Evolutionary conservation across 2,113 vertebrate genomes (phyloP).

Genomic region (Platichthys flesus): DNA sequence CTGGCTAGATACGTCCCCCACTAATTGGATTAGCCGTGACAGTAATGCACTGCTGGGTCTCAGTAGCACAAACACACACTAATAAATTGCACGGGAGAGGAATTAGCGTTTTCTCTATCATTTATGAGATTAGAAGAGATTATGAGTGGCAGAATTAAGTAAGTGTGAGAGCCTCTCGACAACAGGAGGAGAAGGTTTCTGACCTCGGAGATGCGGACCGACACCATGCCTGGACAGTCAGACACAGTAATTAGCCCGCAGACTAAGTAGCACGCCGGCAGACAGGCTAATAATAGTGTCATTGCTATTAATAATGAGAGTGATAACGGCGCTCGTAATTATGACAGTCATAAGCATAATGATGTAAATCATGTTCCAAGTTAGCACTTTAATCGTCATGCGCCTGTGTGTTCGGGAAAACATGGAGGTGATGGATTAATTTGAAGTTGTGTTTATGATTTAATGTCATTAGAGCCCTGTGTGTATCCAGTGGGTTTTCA

Average conservation of each 20-base stretch:
- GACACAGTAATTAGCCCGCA: slow-evolving; percentile 69
- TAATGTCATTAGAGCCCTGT: slow-evolving; percentile 69
- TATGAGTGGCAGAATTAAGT: slow-evolving; percentile 79
- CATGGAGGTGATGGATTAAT: slow-evolving; percentile 70
- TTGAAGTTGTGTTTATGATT: slow-evolving; percentile 73
- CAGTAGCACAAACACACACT: slow-evolving; percentile 73
- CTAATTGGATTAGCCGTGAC: slow-evolving; percentile 83
- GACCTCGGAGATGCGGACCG: slow-evolving; percentile 65
- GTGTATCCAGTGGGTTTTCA: slow-evolving; percentile 57
- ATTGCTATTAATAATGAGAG: slow-evolving; percentile 80
- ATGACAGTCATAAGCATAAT: slow-evolving; percentile 79
- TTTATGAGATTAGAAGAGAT: slow-evolving; percentile 80
- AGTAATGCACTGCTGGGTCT: slow-evolving; percentile 79
- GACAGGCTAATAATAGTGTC: slow-evolving; percentile 76
- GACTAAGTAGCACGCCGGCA: slow-evolving; percentile 60
- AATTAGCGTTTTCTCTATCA: slow-evolving; percentile 73
- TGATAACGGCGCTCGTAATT: slow-evolving; percentile 78
- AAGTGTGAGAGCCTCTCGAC: slow-evolving; percentile 67
- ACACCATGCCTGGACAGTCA: slow-evolving; percentile 63
- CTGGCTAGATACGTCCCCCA: slow-evolving; percentile 60
- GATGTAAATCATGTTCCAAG: slow-evolving; percentile 78
- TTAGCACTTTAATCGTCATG: slow-evolving; percentile 67
- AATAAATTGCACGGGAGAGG: slow-evolving; percentile 73
- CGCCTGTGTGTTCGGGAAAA: slow-evolving; percentile 49
- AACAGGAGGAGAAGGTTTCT: slow-evolving; percentile 64